Percentiles rank a stretch among this genome's conserved stretches.
Evolutionary conservation across 2,888 invertebrate species (phyloP).

Genomic region (Boloria euphrosyne): DNA sequence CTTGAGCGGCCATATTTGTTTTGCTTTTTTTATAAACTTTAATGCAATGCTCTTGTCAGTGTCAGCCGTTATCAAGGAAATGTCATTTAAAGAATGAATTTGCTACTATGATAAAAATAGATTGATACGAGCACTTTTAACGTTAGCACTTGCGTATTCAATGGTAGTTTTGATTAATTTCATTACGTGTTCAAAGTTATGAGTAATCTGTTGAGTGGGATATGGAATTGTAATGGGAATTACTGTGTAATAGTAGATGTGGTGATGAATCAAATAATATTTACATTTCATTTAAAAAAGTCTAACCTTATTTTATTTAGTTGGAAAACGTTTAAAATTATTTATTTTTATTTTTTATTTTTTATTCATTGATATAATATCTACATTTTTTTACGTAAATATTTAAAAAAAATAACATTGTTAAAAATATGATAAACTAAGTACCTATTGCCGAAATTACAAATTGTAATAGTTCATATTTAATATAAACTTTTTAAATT

Average conservation of each 20-base stretch:
- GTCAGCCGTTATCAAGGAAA: constrained; percentile 63
- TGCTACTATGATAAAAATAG: constrained; percentile 47
- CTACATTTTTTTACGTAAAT: too few species aligned
- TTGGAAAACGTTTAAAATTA: too few species aligned
- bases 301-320: too few species aligned
- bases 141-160: constrained; percentile 9
- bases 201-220: neutral
- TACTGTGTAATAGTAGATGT: too few species aligned
- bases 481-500: constrained; percentile 2
- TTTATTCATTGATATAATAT: too few species aligned
- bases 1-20: constrained; percentile 72
- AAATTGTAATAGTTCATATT: neutral
- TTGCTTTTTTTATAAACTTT: constrained; percentile 65
- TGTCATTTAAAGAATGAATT: constrained; percentile 46
- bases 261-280: too few species aligned
- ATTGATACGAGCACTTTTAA: constrained; percentile 21
- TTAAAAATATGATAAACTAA: too few species aligned
- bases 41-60: constrained; percentile 75
- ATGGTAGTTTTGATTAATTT: constrained; percentile 9
- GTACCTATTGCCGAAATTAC: too few species aligned
- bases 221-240: neutral
- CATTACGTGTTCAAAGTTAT: neutral
- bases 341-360: too few species aligned
- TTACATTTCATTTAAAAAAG: too few species aligned
- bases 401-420: too few species aligned